Evolutionary conservation across 2,888 invertebrate genomes (phyloP), one percentile per base, ranked within the genome.

Genomic region (Nipponacmea schrenckii): DNA sequence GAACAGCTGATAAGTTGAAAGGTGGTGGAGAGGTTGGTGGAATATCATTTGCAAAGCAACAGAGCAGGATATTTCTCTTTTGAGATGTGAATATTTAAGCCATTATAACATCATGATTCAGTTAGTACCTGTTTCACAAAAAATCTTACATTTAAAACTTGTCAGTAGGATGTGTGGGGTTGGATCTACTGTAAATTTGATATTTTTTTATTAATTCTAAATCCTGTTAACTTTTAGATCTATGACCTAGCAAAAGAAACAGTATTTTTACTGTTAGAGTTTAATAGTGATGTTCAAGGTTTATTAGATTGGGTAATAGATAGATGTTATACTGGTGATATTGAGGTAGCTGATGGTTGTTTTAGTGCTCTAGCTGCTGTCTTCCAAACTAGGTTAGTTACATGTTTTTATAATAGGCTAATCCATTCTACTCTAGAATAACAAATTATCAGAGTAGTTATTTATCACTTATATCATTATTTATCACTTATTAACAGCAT

Each of bases 271-370:
- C 91, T 99, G 64, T 90, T 99, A 78, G 98, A 99, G 89, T 95
- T 96, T 85, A 99, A 89, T 81, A 81, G 87, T 2, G 88, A 89
- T 68, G 83, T 85, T 46, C 86, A 86, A 78, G 84, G 85, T 2
- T 77, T 99, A 68, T 91, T 99, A 64, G 99, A 99, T 90, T 99
- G 98, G 98, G 94, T 97, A 0, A 96, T 99, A 67, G 97, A 98
- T 90, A 93, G 96, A 72, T 99, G 99, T 89, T 99, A 96, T 89
- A 98, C 97, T 0, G 96, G 96, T 8, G 90, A 93, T 10, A 93
- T 94, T 2, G 93, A 94, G 78, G 96, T 98, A 56, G 97, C 98
- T 1, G 97, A 98, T 89, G 96, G 96, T 1, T 98, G 98, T 88
- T 99, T 99, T 89, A 92, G 96, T 87, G 97, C 98, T 4, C 91